Evolutionary conservation across 2,888 invertebrate species (phyloP), one percentile per base, ranked within the genome.

Genomic region (Monopis laevigella): DNA sequence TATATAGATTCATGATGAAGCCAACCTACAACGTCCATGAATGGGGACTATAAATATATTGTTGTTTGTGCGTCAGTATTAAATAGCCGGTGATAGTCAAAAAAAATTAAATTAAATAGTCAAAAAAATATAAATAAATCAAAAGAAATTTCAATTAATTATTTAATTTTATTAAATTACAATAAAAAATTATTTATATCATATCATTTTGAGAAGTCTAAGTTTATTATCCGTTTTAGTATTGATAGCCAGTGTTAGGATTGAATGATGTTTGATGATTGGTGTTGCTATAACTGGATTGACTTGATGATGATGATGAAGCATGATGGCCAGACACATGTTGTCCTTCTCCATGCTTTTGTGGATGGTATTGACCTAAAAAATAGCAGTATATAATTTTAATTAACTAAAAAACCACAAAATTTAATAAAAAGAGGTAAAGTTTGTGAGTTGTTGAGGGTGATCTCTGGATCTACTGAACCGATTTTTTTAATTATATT

Each of bases 361-460:
- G 56, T 1, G 68, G 58, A 11, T 51, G 58, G 43, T 71, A 71
- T 50, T 60, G 42, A 38, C 70, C 70, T 70, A 46, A 1, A 47
- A 49, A 12, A n/a, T n/a, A n/a, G n/a, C n/a, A n/a, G 16, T 10
- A 36, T 8, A 11, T 12, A 12, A 36, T 4, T 28, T 26, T 13
- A 13, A 7, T 5, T 21, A 39, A 21, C n/a, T 13, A 12, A 24
- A 39, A 39, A 14, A 27, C 10, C 2, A 3, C 11, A 27, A 27
- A 27, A 27, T 3, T 3, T n/a, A 27, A n/a, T 6, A n/a, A n/a
- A n/a, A n/a, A n/a, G n/a, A n/a, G n/a, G n/a, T n/a, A n/a, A n/a
- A n/a, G n/a, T n/a, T n/a, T n/a, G n/a, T n/a, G n/a, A n/a, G n/a
- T n/a, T n/a, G n/a, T n/a, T n/a, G n/a, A n/a, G n/a, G n/a, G n/a